Percentiles rank a stretch among this genome's conserved stretches.
Evolutionary conservation across 1,140 invertebrate genomes (phyloP).

Genomic region (Calliphora vicina): DNA sequence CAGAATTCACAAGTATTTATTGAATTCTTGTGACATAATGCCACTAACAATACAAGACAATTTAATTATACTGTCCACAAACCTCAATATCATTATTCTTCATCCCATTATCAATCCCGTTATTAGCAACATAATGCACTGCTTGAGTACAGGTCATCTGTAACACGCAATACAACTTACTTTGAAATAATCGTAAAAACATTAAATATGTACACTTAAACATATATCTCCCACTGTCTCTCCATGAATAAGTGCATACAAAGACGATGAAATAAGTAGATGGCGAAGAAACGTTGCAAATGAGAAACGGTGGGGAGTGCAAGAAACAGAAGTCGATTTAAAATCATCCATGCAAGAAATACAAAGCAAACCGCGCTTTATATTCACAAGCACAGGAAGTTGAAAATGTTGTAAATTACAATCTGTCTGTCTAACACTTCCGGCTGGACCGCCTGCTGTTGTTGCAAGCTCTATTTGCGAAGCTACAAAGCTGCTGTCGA

Average conservation of each 20-base stretch:
- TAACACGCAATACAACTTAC: too few species aligned
- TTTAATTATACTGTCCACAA: too few species aligned
- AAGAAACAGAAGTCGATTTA: conserved; percentile 20
- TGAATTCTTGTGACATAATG: too few species aligned
- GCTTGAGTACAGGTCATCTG: too few species aligned
- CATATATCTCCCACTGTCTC: neutral
- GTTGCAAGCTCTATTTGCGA: neutral
- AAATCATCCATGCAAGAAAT: conserved; percentile 25
- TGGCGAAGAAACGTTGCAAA: neutral
- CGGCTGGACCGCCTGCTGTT: conserved; percentile 24
- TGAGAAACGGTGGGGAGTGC: neutral
- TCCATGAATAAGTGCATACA: neutral
- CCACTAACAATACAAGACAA: too few species aligned
- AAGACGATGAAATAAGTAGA: neutral
- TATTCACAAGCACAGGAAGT: conserved; percentile 23
- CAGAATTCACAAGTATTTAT: too few species aligned
- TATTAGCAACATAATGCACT: too few species aligned
- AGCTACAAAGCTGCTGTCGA: neutral
- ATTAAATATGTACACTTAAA: too few species aligned
- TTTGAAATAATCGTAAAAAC: too few species aligned
- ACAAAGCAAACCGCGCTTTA: conserved; percentile 32
- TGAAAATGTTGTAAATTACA: conserved; percentile 36
- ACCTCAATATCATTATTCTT: too few species aligned
- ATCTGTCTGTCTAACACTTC: conserved; percentile 34
- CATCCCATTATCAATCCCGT: too few species aligned